Percentiles rank a stretch among this genome's conserved stretches.
These are phyloP conservation scores for Ceratina calcarata DNA, from an alignment of 1,140 invertebrate species.

Conservation along the genomic window DNA sequence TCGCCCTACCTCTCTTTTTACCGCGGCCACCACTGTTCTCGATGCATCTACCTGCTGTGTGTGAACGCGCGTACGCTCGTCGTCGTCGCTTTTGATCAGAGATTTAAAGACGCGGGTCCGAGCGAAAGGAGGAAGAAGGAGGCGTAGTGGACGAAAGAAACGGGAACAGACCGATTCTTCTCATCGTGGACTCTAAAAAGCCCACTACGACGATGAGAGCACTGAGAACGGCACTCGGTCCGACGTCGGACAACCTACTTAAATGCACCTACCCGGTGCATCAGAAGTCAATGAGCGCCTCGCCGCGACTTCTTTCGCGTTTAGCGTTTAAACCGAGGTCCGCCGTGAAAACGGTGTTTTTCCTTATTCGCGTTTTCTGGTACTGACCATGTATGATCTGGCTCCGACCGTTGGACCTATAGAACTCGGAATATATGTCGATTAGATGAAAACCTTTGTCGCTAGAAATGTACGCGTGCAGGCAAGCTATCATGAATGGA, in stretches of 20 bases:
- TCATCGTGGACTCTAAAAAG: not conserved
- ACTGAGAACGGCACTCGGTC: constrained; percentile 48
- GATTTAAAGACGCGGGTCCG: constrained; percentile 2
- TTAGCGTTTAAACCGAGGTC: too few relatives aligned
- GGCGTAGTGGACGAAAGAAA: not conserved
- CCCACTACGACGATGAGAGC: constrained; percentile 60
- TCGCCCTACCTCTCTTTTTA: not conserved
- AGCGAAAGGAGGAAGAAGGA: not conserved
- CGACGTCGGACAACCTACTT: constrained; percentile 54
- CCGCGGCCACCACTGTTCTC: not conserved
- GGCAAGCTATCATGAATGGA: not conserved
- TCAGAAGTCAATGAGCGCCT: constrained; percentile 59
- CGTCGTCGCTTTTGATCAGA: constrained; percentile 39
- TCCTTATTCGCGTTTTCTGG: too few relatives aligned
- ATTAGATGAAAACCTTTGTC: not conserved
- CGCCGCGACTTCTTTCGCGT: not conserved
- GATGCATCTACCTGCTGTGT: not conserved
- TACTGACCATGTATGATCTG: too few relatives aligned
- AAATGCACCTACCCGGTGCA: constrained; percentile 59
- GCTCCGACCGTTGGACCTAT: too few relatives aligned
- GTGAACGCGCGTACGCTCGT: not conserved
- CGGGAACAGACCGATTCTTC: constrained; percentile 23
- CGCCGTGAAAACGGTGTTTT: too few relatives aligned
- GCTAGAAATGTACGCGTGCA: too few relatives aligned
- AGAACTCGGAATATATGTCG: too few relatives aligned